Conservation (phyloP, 2,113 vertebrate genomes). For the Phycodurus eques region DNA sequence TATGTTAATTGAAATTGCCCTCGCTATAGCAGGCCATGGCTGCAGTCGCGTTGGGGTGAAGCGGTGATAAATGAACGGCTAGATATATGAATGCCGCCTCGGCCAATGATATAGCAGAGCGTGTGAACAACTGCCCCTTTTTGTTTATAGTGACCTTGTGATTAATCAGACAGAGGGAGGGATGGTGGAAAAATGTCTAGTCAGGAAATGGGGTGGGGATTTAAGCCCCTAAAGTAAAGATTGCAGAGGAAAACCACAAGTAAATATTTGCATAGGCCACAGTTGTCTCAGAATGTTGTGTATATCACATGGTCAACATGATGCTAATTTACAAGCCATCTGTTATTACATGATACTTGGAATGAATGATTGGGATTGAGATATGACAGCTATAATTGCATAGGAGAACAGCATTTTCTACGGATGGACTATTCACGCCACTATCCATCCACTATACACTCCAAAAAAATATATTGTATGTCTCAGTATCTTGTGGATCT, state of each 20-base stretch:
- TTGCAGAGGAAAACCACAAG: slow-evolving; percentile 24
- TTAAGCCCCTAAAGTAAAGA: slow-evolving; percentile 38
- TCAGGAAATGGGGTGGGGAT: slow-evolving; percentile 21
- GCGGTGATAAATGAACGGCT: slow-evolving; percentile 69
- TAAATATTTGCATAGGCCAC: slow-evolving; percentile 37
- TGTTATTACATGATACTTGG: background rate
- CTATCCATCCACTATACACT: background rate
- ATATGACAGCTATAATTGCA: background rate
- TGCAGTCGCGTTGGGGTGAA: slow-evolving; percentile 38
- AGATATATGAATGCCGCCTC: slow-evolving; percentile 53
- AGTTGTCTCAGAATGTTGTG: slow-evolving; percentile 31
- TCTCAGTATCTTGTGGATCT: background rate
- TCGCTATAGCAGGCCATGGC: slow-evolving; percentile 37
- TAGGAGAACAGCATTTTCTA: background rate
- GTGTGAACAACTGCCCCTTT: slow-evolving; percentile 66
- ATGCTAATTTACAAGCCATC: background rate
- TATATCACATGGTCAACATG: slow-evolving; percentile 33
- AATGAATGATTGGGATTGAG: background rate
- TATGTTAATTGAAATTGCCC: slow-evolving; percentile 74
- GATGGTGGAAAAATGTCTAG: slow-evolving; percentile 40
- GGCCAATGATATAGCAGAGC: slow-evolving; percentile 57
- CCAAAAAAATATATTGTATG: slow-evolving; percentile 8
- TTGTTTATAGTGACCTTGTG: slow-evolving; percentile 71
- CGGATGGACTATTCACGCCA: background rate
- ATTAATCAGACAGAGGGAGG: slow-evolving; percentile 66